Evolutionary conservation across 2,113 vertebrate genomes (phyloP).

Genomic region (Corythoichthys haematopterus): DNA sequence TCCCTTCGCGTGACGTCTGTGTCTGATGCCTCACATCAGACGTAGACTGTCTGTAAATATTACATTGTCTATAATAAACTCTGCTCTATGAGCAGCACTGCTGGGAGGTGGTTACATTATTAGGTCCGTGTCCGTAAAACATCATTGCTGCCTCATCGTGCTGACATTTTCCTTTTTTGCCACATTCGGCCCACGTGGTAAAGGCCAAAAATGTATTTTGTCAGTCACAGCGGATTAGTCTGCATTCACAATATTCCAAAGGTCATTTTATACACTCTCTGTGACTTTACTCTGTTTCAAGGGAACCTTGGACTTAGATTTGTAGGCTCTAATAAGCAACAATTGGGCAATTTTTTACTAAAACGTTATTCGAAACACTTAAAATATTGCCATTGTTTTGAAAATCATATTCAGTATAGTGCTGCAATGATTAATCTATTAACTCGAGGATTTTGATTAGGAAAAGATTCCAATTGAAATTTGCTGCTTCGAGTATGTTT

Average conservation of each 20-base stretch:
- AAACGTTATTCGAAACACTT: no score
- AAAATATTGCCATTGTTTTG: no score
- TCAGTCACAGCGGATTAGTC: neutral
- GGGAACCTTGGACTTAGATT: no score
- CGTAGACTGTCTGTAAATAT: conserved; percentile 51
- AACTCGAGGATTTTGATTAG: no score
- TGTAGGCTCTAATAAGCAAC: no score
- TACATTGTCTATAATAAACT: conserved; percentile 62
- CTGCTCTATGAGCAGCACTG: conserved; percentile 26
- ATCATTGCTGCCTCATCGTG: conserved; percentile 40
- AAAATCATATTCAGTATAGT: no score
- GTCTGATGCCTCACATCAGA: conserved; percentile 57
- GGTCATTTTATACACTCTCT: neutral
- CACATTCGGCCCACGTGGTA: conserved; percentile 28
- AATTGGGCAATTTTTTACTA: no score
- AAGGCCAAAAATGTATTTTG: conserved; percentile 29
- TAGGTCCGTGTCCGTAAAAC: conserved; percentile 28
- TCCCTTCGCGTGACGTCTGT: conserved; percentile 39
- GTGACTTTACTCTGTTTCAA: no score
- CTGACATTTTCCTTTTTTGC: conserved; percentile 18
- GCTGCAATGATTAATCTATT: no score
- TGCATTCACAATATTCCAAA: neutral
- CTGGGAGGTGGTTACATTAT: conserved; percentile 41
- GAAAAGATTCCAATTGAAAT: no score
- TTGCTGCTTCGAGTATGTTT: no score